These are phyloP conservation scores for Gibbula magus DNA, from an alignment of 2,888 invertebrate species.

Conservation along the genomic window DNA sequence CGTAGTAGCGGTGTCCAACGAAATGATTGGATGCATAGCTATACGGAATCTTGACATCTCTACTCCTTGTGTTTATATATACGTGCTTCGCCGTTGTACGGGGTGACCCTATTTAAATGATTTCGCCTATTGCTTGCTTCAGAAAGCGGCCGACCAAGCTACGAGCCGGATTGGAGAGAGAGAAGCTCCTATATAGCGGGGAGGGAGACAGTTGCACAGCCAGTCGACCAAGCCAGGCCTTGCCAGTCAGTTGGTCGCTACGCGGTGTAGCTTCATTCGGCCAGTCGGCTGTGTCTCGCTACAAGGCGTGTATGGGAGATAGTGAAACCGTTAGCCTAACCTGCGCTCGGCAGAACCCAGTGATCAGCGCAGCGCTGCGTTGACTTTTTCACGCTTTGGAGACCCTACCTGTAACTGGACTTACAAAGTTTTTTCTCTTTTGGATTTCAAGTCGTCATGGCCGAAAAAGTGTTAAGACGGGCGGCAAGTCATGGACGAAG, in stretches of 20 bases:
- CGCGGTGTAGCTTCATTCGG: neutral
- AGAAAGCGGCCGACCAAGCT: constrained; percentile 6
- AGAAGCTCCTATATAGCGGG: neutral
- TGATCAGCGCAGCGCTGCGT: neutral
- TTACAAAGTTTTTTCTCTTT: constrained; percentile 9
- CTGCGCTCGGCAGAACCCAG: neutral
- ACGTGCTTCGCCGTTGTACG: constrained; percentile 9
- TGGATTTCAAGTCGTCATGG: constrained; percentile 26
- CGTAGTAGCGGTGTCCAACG: neutral
- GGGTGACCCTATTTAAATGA: constrained; percentile 32
- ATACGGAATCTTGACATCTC: neutral
- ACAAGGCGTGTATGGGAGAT: neutral
- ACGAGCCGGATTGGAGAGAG: neutral
- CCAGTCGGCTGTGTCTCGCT: no score
- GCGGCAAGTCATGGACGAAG: constrained; percentile 39
- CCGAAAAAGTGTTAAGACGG: constrained; percentile 44
- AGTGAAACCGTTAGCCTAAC: neutral
- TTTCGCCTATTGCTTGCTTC: constrained; percentile 15
- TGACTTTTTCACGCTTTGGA: constrained; percentile 1
- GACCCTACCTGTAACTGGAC: neutral
- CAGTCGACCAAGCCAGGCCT: neutral
- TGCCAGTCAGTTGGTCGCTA: neutral
- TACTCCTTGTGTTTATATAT: neutral
- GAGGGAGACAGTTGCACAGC: constrained; percentile 4
- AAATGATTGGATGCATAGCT: constrained; percentile 2